Conservation (phyloP, 2,888 invertebrate species). For the Cistogaster globosa region DNA sequence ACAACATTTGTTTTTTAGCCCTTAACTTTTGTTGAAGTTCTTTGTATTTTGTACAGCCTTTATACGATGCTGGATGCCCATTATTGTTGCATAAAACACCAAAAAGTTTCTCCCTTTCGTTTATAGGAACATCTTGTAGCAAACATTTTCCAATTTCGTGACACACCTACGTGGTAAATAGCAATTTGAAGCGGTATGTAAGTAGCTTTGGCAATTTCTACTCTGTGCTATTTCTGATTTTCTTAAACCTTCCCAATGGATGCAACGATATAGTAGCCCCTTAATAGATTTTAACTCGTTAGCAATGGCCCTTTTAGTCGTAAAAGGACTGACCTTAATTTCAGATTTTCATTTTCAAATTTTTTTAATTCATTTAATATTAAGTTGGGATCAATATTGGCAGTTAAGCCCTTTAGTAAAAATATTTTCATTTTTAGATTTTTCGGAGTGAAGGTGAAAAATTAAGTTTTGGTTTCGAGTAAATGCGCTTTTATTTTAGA, state of each 20-base stretch:
- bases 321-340: too few relatives aligned
- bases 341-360: neutral
- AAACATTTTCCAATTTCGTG: constrained; percentile 5
- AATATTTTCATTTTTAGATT: neutral
- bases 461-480: neutral
- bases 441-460: neutral
- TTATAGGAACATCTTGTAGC: neutral
- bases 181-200: constrained; percentile 1
- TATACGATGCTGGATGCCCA: constrained; percentile 10
- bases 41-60: neutral
- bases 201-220: constrained; percentile 13
- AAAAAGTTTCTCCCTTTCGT: constrained; percentile 1
- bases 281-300: too few relatives aligned
- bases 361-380: constrained; percentile 1
- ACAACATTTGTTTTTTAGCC: constrained; percentile 6
- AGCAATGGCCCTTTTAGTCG: too few relatives aligned
- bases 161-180: constrained; percentile 3
- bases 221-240: constrained; percentile 6
- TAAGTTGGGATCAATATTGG: neutral
- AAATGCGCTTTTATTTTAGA: neutral
- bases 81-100: constrained; percentile 8
- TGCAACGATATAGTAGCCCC: neutral
- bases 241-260: constrained; percentile 3
- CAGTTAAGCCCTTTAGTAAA: neutral
- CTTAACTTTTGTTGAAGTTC: constrained; percentile 1